Evolutionary conservation across 2,113 vertebrate species (phyloP), one percentile per base, ranked within the genome.

Genomic region (Apaloderma vittatum): DNA sequence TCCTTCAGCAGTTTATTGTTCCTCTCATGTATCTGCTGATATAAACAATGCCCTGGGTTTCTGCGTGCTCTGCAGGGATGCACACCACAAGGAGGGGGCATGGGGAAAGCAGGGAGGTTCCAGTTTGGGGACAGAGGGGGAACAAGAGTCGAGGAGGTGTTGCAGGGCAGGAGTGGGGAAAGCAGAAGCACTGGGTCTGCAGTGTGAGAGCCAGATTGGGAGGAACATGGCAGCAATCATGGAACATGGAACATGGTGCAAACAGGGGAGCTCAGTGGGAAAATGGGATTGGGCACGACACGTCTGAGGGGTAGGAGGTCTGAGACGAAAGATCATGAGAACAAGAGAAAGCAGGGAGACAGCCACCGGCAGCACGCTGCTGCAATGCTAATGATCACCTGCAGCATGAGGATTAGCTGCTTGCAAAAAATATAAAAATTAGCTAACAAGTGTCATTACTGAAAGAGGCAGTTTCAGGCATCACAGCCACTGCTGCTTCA

Each of bases 41-140:
- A 70, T 3, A 70, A 61, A 46, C 36, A 77, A 46, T 16, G 36
- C 22, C 59, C 63, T 16, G 17, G 27, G n/a, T 72, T 93, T 68
- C 75, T 70, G 9, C 0, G 1, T 4, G 24, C 34, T 73, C 58
- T 65, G 63, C 43, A 54, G 40, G 46, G 71, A 71, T 3, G 5
- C 10, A n/a, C 15, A 22, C 1, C 7, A 7, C 0, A 0, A 61
- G n/a, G 24, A 81, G 6, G 5, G 30, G 11, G 12, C 26, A 78
- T 5, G 12, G 48, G 13, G 52, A 84, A 63, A 77, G 20, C 48
- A 74, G 26, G 18, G 43, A 52, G 11, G 51, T 18, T 51, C 36
- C 15, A 4, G 14, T 36, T 15, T 65, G 15, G 46, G 27, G 24
- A 76, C 5, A 22, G 0, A 62, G 36, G 80, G 16, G 52, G 11